Evolutionary conservation across 2,797 vertebrate species (phyloP).

Genomic region (Cuculus canorus): DNA sequence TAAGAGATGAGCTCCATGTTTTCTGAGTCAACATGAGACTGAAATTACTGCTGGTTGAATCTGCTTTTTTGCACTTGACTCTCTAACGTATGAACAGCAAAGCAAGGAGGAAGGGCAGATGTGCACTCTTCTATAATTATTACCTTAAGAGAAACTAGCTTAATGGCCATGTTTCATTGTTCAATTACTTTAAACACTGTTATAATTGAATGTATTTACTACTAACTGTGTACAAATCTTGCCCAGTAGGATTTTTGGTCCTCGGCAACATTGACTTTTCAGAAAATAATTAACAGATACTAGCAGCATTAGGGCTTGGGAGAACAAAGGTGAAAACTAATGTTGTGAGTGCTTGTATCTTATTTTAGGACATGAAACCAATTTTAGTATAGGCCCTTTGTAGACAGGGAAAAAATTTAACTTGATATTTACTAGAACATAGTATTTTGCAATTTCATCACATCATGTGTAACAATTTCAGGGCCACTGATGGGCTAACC

Average conservation of each 20-base stretch:
- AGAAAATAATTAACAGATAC: neutral
- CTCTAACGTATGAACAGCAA: neutral
- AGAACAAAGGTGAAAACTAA: accelerated
- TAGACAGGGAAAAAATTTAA: neutral
- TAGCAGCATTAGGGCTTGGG: neutral
- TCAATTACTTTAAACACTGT: neutral
- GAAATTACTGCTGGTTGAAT: neutral
- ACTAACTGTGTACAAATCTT: neutral
- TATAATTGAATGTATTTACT: neutral
- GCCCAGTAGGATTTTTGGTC: neutral
- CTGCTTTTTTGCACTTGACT: neutral
- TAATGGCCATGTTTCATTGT: neutral
- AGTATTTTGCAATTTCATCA: neutral
- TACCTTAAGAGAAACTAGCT: neutral
- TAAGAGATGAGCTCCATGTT: neutral
- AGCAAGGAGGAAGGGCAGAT: neutral
- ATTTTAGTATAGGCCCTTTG: neutral
- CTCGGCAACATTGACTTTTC: neutral
- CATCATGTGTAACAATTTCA: neutral
- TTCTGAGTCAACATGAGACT: neutral
- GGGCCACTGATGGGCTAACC: neutral
- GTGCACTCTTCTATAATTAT: neutral
- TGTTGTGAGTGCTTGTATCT: neutral
- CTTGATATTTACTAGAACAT: neutral
- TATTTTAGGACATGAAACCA: neutral